A percentile compares a stretch with the other conserved stretches of the same genome.
phyloP scores from a whole-genome alignment of 2,888 invertebrate species.

The Andrena fulva region DNA sequence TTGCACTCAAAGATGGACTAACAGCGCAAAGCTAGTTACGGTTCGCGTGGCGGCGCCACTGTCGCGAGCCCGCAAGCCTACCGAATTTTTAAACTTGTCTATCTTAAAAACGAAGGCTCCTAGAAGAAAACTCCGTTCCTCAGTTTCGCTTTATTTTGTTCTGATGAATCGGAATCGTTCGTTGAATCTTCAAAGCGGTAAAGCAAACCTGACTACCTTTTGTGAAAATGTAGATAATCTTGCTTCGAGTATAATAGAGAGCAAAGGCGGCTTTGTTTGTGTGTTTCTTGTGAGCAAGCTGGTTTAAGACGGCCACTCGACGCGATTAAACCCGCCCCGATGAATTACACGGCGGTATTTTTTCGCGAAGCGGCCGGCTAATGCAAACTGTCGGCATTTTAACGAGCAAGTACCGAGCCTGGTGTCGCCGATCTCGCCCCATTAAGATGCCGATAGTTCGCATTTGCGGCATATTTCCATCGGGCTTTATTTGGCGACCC shows the following conservation, averaged over 20 bases:
- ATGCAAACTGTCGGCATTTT: constrained; percentile 47
- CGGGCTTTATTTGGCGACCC: constrained; percentile 25
- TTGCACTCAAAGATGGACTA: background rate
- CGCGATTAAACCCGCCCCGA: constrained; percentile 27
- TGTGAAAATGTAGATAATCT: background rate
- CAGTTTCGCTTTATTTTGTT: background rate
- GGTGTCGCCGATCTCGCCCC: constrained; percentile 17
- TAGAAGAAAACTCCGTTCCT: background rate
- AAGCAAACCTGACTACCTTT: background rate
- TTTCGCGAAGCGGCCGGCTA: constrained; percentile 17
- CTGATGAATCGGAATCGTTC: background rate
- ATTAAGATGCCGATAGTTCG: constrained; percentile 45
- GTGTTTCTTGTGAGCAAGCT: constrained; percentile 2
- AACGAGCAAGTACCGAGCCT: constrained; percentile 24
- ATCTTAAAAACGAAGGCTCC: background rate
- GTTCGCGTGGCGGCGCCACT: background rate
- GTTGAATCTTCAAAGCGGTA: background rate
- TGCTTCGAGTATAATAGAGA: background rate
- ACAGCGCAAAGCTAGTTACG: background rate
- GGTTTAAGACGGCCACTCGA: constrained; percentile 6
- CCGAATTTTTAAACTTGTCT: background rate
- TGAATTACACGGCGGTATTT: constrained; percentile 27
- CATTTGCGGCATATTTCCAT: constrained; percentile 19
- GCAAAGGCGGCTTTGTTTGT: background rate
- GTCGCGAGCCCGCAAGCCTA: background rate